These are phyloP conservation scores for Paracyclopina nana DNA, from an alignment of 1,140 invertebrate genomes.

Conservation along the genomic window DNA sequence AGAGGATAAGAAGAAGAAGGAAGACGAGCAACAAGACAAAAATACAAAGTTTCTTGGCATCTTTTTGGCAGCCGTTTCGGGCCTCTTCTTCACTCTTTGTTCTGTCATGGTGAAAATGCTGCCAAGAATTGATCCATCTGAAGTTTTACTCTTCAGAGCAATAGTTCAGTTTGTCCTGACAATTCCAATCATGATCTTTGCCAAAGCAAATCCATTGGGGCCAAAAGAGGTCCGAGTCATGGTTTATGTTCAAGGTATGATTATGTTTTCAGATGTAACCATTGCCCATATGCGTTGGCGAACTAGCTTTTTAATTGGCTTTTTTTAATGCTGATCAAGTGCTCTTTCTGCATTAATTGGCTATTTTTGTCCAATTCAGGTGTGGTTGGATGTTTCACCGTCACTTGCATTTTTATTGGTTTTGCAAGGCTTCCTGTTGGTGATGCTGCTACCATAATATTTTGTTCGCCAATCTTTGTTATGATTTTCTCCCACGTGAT, in stretches of 20 bases:
- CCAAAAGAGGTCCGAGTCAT: slow-evolving; percentile 2
- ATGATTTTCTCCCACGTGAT: slow-evolving; percentile 10
- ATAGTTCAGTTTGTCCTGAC: slow-evolving; percentile 4
- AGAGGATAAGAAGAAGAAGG: not conserved
- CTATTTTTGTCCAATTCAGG: too few species aligned
- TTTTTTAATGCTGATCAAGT: too few species aligned
- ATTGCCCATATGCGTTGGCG: too few species aligned
- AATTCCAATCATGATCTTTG: not conserved
- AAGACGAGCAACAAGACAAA: not conserved
- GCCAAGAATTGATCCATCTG: slow-evolving; percentile 11
- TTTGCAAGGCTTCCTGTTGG: slow-evolving; percentile 10
- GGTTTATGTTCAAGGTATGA: slow-evolving; percentile 8
- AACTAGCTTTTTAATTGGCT: too few species aligned
- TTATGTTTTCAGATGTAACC: too few species aligned
- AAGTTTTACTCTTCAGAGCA: slow-evolving; percentile 9
- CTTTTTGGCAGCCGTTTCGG: slow-evolving; percentile 5
- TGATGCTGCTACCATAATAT: slow-evolving; percentile 12
- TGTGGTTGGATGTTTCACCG: slow-evolving; percentile 9
- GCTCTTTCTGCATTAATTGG: too few species aligned
- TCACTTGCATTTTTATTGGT: slow-evolving; percentile 10
- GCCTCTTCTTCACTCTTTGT: slow-evolving; percentile 9
- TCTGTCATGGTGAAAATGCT: slow-evolving; percentile 10
- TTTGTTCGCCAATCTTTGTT: slow-evolving; percentile 11
- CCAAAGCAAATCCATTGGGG: not conserved
- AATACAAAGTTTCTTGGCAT: slow-evolving; percentile 8